phyloP scores from a whole-genome alignment of 2,888 invertebrate genomes.

The Seira sanloemensis region DNA sequence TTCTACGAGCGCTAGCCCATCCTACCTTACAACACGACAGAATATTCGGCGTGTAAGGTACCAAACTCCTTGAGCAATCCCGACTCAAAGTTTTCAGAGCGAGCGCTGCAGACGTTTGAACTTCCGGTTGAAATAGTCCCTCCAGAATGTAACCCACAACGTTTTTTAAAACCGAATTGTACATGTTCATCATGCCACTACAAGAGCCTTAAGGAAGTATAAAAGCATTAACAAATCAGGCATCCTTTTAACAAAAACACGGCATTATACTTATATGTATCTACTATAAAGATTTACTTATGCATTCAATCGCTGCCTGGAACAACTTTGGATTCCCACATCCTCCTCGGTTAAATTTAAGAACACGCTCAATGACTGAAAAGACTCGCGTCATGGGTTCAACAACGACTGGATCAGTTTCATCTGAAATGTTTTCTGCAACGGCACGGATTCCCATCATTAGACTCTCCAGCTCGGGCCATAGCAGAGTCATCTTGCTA shows the following conservation, averaged over 20 bases:
- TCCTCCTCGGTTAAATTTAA: conserved; percentile 67
- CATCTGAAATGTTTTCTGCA: conserved; percentile 71
- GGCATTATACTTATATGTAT: too few relatives aligned
- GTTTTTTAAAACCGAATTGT: conserved; percentile 66
- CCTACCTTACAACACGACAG: conserved; percentile 70
- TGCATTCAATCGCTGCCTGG: conserved; percentile 72
- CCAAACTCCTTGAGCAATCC: conserved; percentile 67
- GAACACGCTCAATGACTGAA: conserved; percentile 67
- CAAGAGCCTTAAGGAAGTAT: conserved; percentile 60
- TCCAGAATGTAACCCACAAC: conserved; percentile 70
- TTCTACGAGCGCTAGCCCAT: too few relatives aligned
- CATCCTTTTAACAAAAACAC: too few relatives aligned
- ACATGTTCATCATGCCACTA: conserved; percentile 69
- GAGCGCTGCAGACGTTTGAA: conserved; percentile 67
- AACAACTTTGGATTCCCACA: conserved; percentile 66
- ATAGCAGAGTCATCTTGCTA: conserved; percentile 51
- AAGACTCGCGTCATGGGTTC: conserved; percentile 71
- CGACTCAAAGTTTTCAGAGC: conserved; percentile 71
- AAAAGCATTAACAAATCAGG: conserved; percentile 1
- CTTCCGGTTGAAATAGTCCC: conserved; percentile 69
- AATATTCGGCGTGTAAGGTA: conserved; percentile 70
- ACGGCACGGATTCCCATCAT: conserved; percentile 70
- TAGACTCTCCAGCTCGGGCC: conserved; percentile 70
- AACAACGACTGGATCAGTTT: conserved; percentile 69
- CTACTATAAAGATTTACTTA: conserved; percentile 64